phyloP scores from a whole-genome alignment of 2,888 invertebrate genomes.

The Microctonus aethiopoides region DNA sequence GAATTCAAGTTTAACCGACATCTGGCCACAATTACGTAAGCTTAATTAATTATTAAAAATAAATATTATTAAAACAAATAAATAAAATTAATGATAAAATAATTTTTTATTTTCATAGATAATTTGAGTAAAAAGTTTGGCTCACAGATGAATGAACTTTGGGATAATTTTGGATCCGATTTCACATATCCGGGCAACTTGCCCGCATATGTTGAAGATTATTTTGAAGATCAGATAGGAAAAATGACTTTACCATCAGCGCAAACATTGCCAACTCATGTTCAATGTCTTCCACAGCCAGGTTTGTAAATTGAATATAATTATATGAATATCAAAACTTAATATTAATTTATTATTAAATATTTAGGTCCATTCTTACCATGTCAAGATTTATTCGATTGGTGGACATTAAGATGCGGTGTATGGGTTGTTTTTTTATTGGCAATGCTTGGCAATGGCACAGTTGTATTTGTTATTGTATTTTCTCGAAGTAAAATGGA shows the following conservation, averaged over 20 bases:
- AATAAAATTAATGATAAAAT: too few species aligned
- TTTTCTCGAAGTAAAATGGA: slow-evolving; percentile 94
- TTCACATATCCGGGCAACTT: slow-evolving; percentile 78
- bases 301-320: slow-evolving; percentile 71
- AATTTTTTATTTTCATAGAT: slow-evolving; percentile 70
- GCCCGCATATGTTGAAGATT: slow-evolving; percentile 79
- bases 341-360: slow-evolving; percentile 16
- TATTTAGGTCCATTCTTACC: slow-evolving; percentile 90
- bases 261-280: slow-evolving; percentile 44
- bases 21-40: slow-evolving; percentile 87
- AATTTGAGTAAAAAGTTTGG: slow-evolving; percentile 80
- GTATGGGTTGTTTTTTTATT: slow-evolving; percentile 97
- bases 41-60: slow-evolving; percentile 42
- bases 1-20: slow-evolving; percentile 82
- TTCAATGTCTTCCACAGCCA: slow-evolving; percentile 85
- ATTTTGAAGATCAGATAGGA: slow-evolving; percentile 74
- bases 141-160: slow-evolving; percentile 76
- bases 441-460: slow-evolving; percentile 95
- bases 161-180: slow-evolving; percentile 78
- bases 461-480: slow-evolving; percentile 92
- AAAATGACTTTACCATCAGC: slow-evolving; percentile 52
- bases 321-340: too few species aligned
- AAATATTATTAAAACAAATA: slow-evolving; percentile 28
- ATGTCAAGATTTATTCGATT: slow-evolving; percentile 95
- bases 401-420: slow-evolving; percentile 97